Evolutionary conservation across 2,113 vertebrate species (phyloP).

Genomic region (Neoarius graeffei): DNA sequence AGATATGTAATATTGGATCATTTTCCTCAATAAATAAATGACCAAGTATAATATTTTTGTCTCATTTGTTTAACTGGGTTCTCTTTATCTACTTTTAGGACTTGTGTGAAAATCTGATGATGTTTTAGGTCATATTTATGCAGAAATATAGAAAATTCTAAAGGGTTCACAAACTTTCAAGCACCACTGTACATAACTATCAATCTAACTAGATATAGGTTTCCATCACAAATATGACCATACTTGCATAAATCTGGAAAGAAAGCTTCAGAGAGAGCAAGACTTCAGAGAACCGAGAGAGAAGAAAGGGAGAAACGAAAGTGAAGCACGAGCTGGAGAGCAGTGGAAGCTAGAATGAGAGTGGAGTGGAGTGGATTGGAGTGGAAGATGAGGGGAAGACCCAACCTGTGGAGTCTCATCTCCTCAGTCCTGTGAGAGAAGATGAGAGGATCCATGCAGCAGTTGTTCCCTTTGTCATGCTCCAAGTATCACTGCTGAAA

Average conservation of each 20-base stretch:
- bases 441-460: constrained; percentile 38
- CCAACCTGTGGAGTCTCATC: constrained; percentile 37
- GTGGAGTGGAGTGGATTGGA: neutral
- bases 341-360: constrained; percentile 12
- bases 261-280: neutral
- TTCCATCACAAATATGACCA: neutral
- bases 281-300: constrained; percentile 3
- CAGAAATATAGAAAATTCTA: too few species aligned
- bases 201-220: constrained; percentile 14
- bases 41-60: too few species aligned
- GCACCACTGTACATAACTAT: constrained; percentile 1
- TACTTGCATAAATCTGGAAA: neutral
- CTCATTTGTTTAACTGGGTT: too few species aligned
- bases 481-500: constrained; percentile 1
- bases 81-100: too few species aligned
- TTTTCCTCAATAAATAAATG: too few species aligned
- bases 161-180: too few species aligned
- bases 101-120: too few species aligned
- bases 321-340: neutral
- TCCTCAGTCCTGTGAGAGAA: constrained; percentile 39
- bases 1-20: too few species aligned
- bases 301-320: neutral
- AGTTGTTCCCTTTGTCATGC: constrained; percentile 25
- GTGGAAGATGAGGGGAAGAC: constrained; percentile 36
- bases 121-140: too few species aligned